phyloP scores from a whole-genome alignment of 2,888 invertebrate genomes.

The Troglohyphantes excavatus region DNA sequence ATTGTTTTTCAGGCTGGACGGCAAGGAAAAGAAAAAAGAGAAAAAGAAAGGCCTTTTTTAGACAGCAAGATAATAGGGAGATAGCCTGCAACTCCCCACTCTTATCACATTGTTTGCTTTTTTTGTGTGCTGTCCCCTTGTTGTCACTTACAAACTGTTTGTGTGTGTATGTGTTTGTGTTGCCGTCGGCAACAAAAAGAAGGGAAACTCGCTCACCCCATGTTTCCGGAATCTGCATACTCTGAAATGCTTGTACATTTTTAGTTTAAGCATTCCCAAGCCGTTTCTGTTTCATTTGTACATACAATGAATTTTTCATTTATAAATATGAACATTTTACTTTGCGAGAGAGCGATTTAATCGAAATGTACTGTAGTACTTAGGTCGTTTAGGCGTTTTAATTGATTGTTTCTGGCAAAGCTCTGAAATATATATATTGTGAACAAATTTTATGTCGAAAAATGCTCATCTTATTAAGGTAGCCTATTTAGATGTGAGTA shows the following conservation, averaged over 20 bases:
- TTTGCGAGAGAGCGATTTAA: slow-evolving; percentile 20
- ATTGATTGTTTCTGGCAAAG: not conserved
- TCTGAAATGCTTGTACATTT: slow-evolving; percentile 72
- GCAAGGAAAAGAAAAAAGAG: slow-evolving; percentile 91
- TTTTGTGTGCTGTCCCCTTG: slow-evolving; percentile 49
- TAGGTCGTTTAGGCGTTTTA: not conserved
- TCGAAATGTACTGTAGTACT: slow-evolving; percentile 24
- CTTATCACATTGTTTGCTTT: slow-evolving; percentile 64
- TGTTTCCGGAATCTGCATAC: slow-evolving; percentile 55
- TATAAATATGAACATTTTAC: slow-evolving; percentile 70
- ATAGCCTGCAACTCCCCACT: not conserved
- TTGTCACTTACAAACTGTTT: slow-evolving; percentile 47
- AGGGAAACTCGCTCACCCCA: slow-evolving; percentile 59
- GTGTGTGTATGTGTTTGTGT: slow-evolving; percentile 48
- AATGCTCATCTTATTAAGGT: not conserved
- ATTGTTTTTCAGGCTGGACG: slow-evolving; percentile 85
- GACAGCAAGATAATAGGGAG: slow-evolving; percentile 27
- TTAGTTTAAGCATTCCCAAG: slow-evolving; percentile 65
- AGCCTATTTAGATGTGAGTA: not conserved
- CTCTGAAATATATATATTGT: not conserved
- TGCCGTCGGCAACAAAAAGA: slow-evolving; percentile 9
- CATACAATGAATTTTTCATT: slow-evolving; percentile 60
- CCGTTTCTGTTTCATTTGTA: slow-evolving; percentile 70
- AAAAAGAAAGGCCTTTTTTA: slow-evolving; percentile 94
- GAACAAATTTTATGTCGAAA: not conserved